phyloP scores from a whole-genome alignment of 1,140 invertebrate genomes.

The Apis mellifera region Amel_HAv3.1 CM009943.2:10272501-10273000 shows the following conservation, averaged over 20 bases:
- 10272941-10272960: background rate
- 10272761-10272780: background rate
- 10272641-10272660: conserved; percentile 6
- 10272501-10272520: conserved; percentile 66
- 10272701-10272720: conserved; percentile 66
- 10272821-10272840: background rate
- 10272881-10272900: too few relatives aligned
- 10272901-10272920: background rate
- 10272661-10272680: conserved; percentile 38
- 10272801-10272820: conserved; percentile 7
- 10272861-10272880: too few relatives aligned
- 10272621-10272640: conserved; percentile 14
- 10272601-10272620: conserved; percentile 54
- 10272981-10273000: too few relatives aligned
- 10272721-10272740: conserved; percentile 46
- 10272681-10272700: conserved; percentile 72
- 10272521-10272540: conserved; percentile 81
- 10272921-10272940: too few relatives aligned
- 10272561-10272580: conserved; percentile 80
- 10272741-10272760: conserved; percentile 45
- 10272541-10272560: conserved; percentile 81
- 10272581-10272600: conserved; percentile 74
- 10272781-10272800: background rate
- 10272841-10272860: conserved; percentile 11
- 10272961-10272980: too few relatives aligned